phyloP scores from a whole-genome alignment of 2,888 invertebrate species.

The Ecliptopera silaceata region DNA sequence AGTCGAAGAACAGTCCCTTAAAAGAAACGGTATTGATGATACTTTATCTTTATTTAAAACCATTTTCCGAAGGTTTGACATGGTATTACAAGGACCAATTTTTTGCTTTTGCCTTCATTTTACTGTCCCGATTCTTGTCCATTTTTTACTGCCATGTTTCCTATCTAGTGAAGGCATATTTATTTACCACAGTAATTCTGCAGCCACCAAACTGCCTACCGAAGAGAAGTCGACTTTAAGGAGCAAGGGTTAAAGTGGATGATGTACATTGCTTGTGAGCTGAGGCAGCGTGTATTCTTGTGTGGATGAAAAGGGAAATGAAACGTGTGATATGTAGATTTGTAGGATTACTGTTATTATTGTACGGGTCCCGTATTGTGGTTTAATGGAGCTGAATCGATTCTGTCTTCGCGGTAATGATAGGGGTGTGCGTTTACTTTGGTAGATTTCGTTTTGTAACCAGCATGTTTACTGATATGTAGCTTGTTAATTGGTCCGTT shows the following conservation, averaged over 20 bases:
- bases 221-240: conserved; percentile 15
- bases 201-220: conserved; percentile 1
- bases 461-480: conserved; percentile 14
- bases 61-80: conserved; percentile 28
- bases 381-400: conserved; percentile 55
- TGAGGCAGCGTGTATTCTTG: conserved; percentile 38
- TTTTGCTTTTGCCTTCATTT: conserved; percentile 35
- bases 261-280: not conserved
- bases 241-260: conserved; percentile 7
- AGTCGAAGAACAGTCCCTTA: not conserved
- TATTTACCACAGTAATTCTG: conserved; percentile 21
- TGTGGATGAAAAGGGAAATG: conserved; percentile 57
- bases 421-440: conserved; percentile 38
- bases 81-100: conserved; percentile 34
- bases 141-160: conserved; percentile 41
- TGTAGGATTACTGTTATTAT: conserved; percentile 59
- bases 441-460: conserved; percentile 27
- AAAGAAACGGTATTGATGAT: conserved; percentile 9
- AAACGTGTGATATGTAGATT: conserved; percentile 71
- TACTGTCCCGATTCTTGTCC: conserved; percentile 36
- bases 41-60: conserved; percentile 27
- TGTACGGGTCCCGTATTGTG: conserved; percentile 51
- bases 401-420: conserved; percentile 48
- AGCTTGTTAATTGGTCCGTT: conserved; percentile 17
- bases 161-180: conserved; percentile 38